Evolutionary conservation across 1,140 invertebrate species (phyloP), one percentile per base, ranked within the genome.

Genomic region (Notospermus geniculatus): DNA sequence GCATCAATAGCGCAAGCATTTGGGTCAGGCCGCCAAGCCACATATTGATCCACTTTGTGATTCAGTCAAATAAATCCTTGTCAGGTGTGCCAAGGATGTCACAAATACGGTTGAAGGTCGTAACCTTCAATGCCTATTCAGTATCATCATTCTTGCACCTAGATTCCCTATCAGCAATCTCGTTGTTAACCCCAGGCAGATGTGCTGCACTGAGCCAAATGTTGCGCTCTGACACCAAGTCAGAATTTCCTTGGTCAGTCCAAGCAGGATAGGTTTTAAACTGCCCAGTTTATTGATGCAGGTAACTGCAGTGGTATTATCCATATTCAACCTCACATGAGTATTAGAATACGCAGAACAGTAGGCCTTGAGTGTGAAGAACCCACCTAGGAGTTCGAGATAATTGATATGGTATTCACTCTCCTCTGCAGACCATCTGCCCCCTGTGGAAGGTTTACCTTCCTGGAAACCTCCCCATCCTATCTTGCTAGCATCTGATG

Each of bases 241-340:
- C 64, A 62, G 66, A 15, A 69, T 66, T 11, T 60, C 17, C 11
- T 7, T 36, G 46, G 56, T 41, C 17, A 65, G 5, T 11, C 63
- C 46, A 41, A 27, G 58, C 7, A 25, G 1, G 9, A 28, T n/a
- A 29, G 17, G 22, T 41, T 22, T 56, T 50, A 39, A 54, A n/a
- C 53, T 54, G 4, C 55, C 43, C 53, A 61, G 53, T 36, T 62
- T 57, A 13, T 57, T 63, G 9, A 69, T 60, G 23, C 61, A 69
- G 11, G 36, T 27, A 15, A 69, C 57, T 17, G 62, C 50, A 17
- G 59, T 56, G 25, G 65, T 59, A 56, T 67, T 62, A 45, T 69
- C 67, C 29, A 52, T 55, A 28, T 45, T 22, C 23, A 69, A 22
- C 22, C 50, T 25, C n/a, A n/a, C n/a, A n/a, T n/a, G n/a, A 45